Base-by-base conservation (phyloP, 2,888 invertebrate genomes). In the Machimus atricapillus region DNA sequence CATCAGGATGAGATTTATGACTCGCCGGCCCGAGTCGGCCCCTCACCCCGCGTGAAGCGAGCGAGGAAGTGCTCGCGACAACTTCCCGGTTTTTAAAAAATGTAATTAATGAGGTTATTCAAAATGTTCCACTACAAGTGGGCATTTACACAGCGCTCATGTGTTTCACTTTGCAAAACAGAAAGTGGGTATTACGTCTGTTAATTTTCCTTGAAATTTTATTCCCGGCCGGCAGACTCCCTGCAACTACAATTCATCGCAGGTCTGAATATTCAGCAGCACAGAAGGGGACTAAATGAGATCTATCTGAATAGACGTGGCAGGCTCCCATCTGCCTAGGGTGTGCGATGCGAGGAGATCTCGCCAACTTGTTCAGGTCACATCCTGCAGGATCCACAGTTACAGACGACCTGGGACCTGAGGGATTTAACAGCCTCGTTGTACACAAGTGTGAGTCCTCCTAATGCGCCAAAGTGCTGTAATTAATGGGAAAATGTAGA, bases 401-500 rank as follows among this genome's bases (percentile, higher is more conserved):
- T 40, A 46, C 23, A 78, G 19, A n/a, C n/a, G 9, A 6, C 27
- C 4, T n/a, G 27, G 40, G 43, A 23, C 78, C 76, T 76, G 76
- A 34, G 76, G 76, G 76, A 76, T 76, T 76, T 76, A 76, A 37
- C 76, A 76, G 76, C 7, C 76, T 76, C n/a, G 40, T 40, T 40
- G 37, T 37, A 46, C 78, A 78, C 37, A 78, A 78, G 37, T 78
- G 78, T 43, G 78, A 40, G 27, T 78, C 43, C 78, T 46, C 40
- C 40, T 78, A 78, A 78, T 78, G 78, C 76, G 76, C 78, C 78
- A 78, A 46, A 78, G 78, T 78, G 78, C 78, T 78, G 43, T 78
- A 78, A 78, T 78, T 78, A 78, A 78, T 78, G 46, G 78, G 40
- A 37, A 78, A 78, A 78, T 78, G 78, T 78, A 40, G 78, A 40